Base-by-base conservation (phyloP, 2,113 vertebrate species). In the Larimichthys crocea region DNA sequence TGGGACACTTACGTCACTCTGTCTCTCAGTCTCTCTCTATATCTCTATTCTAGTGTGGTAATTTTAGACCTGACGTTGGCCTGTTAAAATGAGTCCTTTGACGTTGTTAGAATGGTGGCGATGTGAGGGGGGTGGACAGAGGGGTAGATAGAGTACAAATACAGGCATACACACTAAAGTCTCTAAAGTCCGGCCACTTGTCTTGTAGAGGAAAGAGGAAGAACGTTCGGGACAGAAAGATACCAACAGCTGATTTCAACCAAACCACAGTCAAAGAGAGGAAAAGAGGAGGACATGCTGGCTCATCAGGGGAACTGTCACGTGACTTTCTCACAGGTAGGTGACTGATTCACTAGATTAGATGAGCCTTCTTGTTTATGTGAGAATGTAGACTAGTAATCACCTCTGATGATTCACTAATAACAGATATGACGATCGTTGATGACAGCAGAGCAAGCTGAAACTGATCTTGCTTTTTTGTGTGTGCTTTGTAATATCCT, bases 41-140 rank as follows among this genome's bases (percentile, higher is more conserved):
- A 22, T 74, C 67, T 80, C 66, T 50, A 6, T 61, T 42, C 14
- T 16, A 12, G 68, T 20, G 61, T 1, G 48, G 68, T 90, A 83
- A 91, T 86, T 92, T 86, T 92, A 92, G 88, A 80, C 79, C 74
- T 89, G 80, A 88, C 86, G 73, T 68, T 44, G 35, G 61, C 42
- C 75, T 85, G 86, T 81, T 85, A 86, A 84, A 91, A 90, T 74
- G 71, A 12, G 5, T 71, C 74, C 71, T 70, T 69, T 88, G 84
- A 91, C 84, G 86, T 19, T 76, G 29, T 57, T 62, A 7, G 75
- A 75, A 63, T 79, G 74, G 63, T 59, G 74, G 74, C 64, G 74
- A 65, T 56, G 60, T 60, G 71, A 64, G 19, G 19, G 66, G 63
- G 64, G 29, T 35, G 35, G 35, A 40, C 35, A 40, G 35, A 40